Evolutionary conservation across 2,797 vertebrate genomes (phyloP), one percentile per base, ranked within the genome.

Genomic region (Ctenosaura bakeri): DNA sequence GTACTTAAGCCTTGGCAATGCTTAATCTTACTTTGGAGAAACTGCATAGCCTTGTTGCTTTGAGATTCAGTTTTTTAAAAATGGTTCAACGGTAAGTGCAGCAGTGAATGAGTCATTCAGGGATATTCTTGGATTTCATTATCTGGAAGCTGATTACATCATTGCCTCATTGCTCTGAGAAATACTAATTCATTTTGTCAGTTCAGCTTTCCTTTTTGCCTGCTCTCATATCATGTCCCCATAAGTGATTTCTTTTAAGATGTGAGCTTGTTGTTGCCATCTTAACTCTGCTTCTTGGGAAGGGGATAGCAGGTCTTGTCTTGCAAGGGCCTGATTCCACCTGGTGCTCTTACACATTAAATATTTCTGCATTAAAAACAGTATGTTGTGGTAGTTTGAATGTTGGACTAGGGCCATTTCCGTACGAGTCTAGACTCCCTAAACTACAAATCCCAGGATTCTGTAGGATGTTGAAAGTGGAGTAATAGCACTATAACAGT

Each of bases 41-140:
- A 71, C 76, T 24, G 78, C n/a, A 3, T n/a, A 0, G 62, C 1
- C 0, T 64, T 0, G 10, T 35, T 92, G 0, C 0, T 83, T 59
- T 81, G 88, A 86, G 1, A 0, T 90, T 1, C 79, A 42, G 14
- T 76, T 87, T 46, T 84, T 83, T 13, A 0, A 13, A 6, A n/a
- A 85, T 1, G n/a, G 59, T 89, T 85, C 80, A 78, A 56, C 74
- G 46, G 10, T 81, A 32, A 83, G 91, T 0, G 0, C 12, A 9
- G 87, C 69, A 87, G 14, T 0, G 0, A 0, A 54, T 89, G 93
- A 89, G 77, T 94, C 90, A 20, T 3, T 1, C 50, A 88, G 56
- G 77, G 86, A 91, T 81, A 81, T 66, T 1, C 92, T 92, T 91
- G 89, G 83, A 91, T 42, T 64, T 91, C 46, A 9, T 86, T 0